Evolutionary conservation across 2,888 invertebrate genomes (phyloP), one percentile per base, ranked within the genome.

Genomic region (Rotaria socialis): DNA sequence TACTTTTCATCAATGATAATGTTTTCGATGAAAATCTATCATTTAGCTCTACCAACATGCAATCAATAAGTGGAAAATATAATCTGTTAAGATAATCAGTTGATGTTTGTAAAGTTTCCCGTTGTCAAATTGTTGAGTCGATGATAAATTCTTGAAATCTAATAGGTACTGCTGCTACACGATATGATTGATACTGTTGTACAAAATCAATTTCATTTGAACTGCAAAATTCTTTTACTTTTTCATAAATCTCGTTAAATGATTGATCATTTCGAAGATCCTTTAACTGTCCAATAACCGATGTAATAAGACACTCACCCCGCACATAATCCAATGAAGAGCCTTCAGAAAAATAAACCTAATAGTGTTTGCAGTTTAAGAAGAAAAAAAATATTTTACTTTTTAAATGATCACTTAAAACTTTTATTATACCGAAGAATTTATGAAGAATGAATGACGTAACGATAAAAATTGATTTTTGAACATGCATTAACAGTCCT

Each of bases 391-490:
- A 16, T 43, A 47, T 75, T 41, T 24, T 75, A 75, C 75, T 75
- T 19, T 43, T 75, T 47, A 75, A 75, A 43, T 75, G 75, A 75
- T 75, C 75, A 75, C 27, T 27, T 22, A 60, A 60, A 22, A 60
- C 27, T 27, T 60, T 60, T 22, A 27, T n/a, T 60, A 60, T 6
- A 27, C 60, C 60, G 2, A 60, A 27, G 3, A 60, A 22, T 60
- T n/a, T n/a, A 60, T 60, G 60, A n/a, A 60, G 27, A 60, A n/a
- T 27, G 3, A 60, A 60, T 22, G 27, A 60, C 11, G 27, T 60
- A n/a, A 60, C n/a, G 60, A n/a, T 60, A n/a, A 60, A 60, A n/a
- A 27, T 27, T 60, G 60, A n/a, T 22, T 58, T n/a, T 58, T 58
- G 6, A 8, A 58, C 8, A n/a, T n/a, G 24, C n/a, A 58, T 58